These are phyloP conservation scores for Nomada ferruginata DNA, from an alignment of 2,888 invertebrate genomes.

Conservation along the genomic window DNA sequence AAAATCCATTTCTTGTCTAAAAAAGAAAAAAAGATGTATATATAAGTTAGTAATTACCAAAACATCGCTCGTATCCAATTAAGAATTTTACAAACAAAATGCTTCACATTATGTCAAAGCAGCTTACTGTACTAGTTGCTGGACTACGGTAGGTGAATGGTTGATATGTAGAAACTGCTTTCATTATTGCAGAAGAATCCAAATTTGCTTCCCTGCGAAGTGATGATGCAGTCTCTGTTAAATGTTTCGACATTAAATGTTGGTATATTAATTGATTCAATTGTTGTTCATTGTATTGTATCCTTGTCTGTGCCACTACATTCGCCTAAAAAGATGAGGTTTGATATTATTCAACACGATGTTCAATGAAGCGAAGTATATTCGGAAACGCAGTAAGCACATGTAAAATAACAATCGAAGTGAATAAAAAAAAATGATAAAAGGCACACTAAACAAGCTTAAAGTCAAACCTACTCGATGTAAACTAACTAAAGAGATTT, in stretches of 20 bases:
- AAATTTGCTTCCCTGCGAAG: constrained; percentile 92
- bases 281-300: constrained; percentile 97
- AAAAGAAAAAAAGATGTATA: constrained; percentile 21
- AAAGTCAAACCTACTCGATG: constrained; percentile 88
- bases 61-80: background rate
- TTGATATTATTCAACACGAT: background rate
- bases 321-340: constrained; percentile 87
- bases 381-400: background rate
- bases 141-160: constrained; percentile 82
- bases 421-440: background rate
- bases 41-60: background rate
- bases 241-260: constrained; percentile 92
- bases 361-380: constrained; percentile 13
- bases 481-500: constrained; percentile 94
- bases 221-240: constrained; percentile 89
- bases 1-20: constrained; percentile 78
- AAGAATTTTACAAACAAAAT: background rate
- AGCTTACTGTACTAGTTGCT: constrained; percentile 74
- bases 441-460: background rate
- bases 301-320: constrained; percentile 97
- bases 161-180: constrained; percentile 79
- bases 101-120: background rate
- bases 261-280: constrained; percentile 95
- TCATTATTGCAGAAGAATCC: constrained; percentile 85
- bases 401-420: background rate